Evolutionary conservation across 1,140 invertebrate genomes (phyloP).

Genomic region (Cydia amplana): DNA sequence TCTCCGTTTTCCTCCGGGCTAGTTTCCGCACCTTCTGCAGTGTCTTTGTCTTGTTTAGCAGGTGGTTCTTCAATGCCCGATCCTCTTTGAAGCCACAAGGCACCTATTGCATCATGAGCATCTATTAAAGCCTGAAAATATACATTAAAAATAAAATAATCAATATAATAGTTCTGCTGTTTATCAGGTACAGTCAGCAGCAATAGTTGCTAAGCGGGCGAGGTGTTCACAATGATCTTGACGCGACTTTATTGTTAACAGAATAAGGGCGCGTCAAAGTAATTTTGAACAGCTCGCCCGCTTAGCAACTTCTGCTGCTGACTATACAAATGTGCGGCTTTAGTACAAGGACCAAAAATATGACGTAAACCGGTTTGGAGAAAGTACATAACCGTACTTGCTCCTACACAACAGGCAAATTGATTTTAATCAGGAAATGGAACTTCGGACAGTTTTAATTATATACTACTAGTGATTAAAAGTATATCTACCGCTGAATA

Average conservation of each 20-base stretch:
- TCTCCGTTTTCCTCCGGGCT: conserved; percentile 78
- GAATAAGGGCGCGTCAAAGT: too few species aligned
- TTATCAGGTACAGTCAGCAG: background rate
- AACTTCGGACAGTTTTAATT: background rate
- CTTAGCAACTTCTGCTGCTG: too few species aligned
- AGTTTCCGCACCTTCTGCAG: conserved; percentile 60
- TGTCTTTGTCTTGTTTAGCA: conserved; percentile 53
- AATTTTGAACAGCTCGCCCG: too few species aligned
- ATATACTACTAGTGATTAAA: background rate
- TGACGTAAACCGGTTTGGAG: conserved; percentile 23
- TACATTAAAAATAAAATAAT: conserved; percentile 15
- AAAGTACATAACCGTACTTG: conserved; percentile 13
- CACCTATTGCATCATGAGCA: conserved; percentile 81
- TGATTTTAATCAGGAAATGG: background rate
- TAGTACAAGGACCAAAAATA: conserved; percentile 22
- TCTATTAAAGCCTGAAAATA: conserved; percentile 79
- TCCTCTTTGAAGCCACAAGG: conserved; percentile 79
- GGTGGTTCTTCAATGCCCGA: conserved; percentile 73
- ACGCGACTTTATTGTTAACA: too few species aligned
- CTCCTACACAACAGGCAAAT: conserved; percentile 6
- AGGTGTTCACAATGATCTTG: too few species aligned
- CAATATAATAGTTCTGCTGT: background rate
- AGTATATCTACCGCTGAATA: background rate
- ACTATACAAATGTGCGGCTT: background rate
- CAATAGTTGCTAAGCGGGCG: too few species aligned